Base-by-base conservation (phyloP, 2,113 vertebrate species). In the Passerina amoena region DNA sequence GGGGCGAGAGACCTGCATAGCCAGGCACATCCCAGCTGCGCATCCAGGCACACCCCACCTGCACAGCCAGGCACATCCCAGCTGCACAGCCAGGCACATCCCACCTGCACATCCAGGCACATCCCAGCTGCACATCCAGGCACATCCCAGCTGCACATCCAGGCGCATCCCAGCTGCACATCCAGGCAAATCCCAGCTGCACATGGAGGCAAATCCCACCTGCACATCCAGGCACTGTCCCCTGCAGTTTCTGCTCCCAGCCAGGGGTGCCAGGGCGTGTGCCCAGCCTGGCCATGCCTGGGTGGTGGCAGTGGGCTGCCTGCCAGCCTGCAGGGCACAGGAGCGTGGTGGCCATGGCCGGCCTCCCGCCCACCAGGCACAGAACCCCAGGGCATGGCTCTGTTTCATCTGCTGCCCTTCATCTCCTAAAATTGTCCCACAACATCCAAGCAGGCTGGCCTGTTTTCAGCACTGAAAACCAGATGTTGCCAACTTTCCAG, bases 231-330 rank as follows among this genome's bases (percentile, higher is more conserved):
- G 21, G 45, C 45, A 47, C 37, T 3, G 6, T 22, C 5, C 9
- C 60, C 51, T 18, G n/a, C 38, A 8, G 2, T 30, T 27, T 60
- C 45, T 0, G 0, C 14, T 23, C 24, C 28, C 35, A 12, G 8
- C 11, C 68, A 37, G 42, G 47, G 42, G 4, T 56, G 56, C 17
- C 4, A 12, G 68, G 31, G 6, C 18, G 38, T 12, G 44, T 65
- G 16, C 50, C 22, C 15, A 6, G 31, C 31, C 48, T 31, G 57
- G 65, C 20, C 65, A 18, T 40, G 48, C 30, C 76, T 3, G 12
- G 42, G 3, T 50, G 37, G 3, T 50, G 68, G 42, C 57, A 53
- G 54, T 1, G 1, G n/a, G 61, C 60, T 81, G 76, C 60, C 88
- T 0, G 13, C 63, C 88, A 69, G 60, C 28, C 71, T 20, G 50